phyloP scores from a whole-genome alignment of 2,113 vertebrate species.

The Arizona elegans region DNA sequence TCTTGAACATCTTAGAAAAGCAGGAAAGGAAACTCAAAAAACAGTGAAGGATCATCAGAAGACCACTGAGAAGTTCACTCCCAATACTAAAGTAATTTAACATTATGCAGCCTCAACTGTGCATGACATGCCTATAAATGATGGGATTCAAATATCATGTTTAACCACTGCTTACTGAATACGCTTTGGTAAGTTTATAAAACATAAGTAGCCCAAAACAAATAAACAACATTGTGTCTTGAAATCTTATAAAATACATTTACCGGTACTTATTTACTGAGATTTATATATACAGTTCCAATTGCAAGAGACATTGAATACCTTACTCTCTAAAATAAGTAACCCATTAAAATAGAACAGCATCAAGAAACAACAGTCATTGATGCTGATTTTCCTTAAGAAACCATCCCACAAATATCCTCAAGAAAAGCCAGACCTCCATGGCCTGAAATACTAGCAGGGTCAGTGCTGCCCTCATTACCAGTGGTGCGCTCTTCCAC shows the following conservation, averaged over 20 bases:
- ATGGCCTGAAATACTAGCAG: neutral
- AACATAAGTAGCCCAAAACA: neutral
- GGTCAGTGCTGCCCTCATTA: neutral
- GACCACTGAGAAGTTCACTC: neutral
- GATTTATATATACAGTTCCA: neutral
- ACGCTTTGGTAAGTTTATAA: neutral
- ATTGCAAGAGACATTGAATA: neutral
- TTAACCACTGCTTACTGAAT: neutral
- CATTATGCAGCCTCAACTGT: neutral
- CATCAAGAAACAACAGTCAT: neutral
- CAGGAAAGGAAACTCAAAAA: neutral
- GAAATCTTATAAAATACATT: neutral
- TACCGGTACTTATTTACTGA: neutral
- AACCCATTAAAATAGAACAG: neutral
- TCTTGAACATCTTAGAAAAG: neutral
- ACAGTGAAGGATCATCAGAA: neutral
- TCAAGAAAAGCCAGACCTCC: neutral
- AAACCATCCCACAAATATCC: neutral
- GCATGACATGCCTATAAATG: neutral
- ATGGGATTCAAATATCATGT: neutral
- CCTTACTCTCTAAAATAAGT: neutral
- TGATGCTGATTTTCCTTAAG: neutral
- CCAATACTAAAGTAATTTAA: neutral
- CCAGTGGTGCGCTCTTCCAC: neutral
- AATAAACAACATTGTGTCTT: neutral